Conservation (phyloP, 2,888 invertebrate species). For the Tribolium freemani region DNA sequence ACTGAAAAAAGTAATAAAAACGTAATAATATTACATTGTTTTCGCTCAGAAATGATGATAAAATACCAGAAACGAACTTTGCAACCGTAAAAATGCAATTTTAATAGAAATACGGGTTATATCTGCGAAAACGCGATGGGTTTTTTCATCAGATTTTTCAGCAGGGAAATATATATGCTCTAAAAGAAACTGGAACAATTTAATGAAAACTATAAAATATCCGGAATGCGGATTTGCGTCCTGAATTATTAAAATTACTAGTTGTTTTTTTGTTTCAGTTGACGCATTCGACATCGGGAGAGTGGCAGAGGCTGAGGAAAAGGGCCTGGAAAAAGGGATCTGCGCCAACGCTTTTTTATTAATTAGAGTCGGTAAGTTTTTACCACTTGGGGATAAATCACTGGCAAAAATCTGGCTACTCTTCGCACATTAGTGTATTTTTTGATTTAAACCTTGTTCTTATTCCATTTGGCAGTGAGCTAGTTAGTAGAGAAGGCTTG, state of each 20-base stretch:
- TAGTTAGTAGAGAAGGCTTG: conserved; percentile 26
- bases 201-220: conserved; percentile 61
- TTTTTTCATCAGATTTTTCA: conserved; percentile 58
- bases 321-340: conserved; percentile 44
- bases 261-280: conserved; percentile 55
- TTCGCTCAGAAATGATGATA: conserved; percentile 63
- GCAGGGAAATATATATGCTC: conserved; percentile 55
- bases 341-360: conserved; percentile 7
- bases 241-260: conserved; percentile 56
- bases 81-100: conserved; percentile 63
- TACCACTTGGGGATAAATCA: neutral
- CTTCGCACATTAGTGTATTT: conserved; percentile 18
- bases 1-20: conserved; percentile 60
- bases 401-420: neutral
- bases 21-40: conserved; percentile 64
- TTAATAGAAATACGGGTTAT: conserved; percentile 61
- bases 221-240: conserved; percentile 51
- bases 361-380: conserved; percentile 15
- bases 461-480: conserved; percentile 39
- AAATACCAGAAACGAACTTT: conserved; percentile 63
- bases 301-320: conserved; percentile 44
- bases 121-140: conserved; percentile 55
- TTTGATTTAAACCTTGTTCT: conserved; percentile 30
- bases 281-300: conserved; percentile 43
- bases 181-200: conserved; percentile 56